Conservation (phyloP, 2,797 vertebrate genomes). For the Anisognathus igniventris region DNA sequence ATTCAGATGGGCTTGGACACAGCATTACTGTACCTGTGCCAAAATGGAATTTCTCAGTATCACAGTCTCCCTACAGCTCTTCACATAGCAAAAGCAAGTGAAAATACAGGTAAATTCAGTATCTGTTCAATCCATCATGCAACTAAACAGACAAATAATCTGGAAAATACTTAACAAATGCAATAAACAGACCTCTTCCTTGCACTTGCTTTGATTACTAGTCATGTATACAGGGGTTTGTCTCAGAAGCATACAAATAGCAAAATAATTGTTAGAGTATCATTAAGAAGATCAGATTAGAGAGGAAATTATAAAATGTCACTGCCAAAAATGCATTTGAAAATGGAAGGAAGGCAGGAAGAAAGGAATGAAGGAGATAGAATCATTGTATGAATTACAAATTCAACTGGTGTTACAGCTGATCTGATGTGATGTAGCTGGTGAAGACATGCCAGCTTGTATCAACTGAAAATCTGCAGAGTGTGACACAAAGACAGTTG, state of each 20-base stretch:
- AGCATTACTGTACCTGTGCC: rapidly evolving
- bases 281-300: not conserved
- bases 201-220: not conserved
- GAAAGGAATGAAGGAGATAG: not conserved
- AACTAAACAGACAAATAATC: not conserved
- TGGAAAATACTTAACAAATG: not conserved
- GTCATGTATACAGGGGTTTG: not conserved
- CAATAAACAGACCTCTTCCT: not conserved
- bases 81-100: not conserved
- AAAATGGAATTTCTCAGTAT: not conserved
- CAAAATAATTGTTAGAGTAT: not conserved
- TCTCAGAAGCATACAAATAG: not conserved
- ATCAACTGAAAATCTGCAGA: not conserved
- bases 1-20: not conserved
- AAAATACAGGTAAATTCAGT: not conserved
- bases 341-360: not conserved
- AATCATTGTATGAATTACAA: not conserved
- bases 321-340: not conserved
- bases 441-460: not conserved
- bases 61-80: not conserved
- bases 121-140: not conserved
- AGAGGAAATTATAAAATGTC: not conserved
- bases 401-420: not conserved
- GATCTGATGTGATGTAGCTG: not conserved
- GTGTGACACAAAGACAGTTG: not conserved